phyloP scores from a whole-genome alignment of 1,140 invertebrate species.

The Orius laevigatus region DNA sequence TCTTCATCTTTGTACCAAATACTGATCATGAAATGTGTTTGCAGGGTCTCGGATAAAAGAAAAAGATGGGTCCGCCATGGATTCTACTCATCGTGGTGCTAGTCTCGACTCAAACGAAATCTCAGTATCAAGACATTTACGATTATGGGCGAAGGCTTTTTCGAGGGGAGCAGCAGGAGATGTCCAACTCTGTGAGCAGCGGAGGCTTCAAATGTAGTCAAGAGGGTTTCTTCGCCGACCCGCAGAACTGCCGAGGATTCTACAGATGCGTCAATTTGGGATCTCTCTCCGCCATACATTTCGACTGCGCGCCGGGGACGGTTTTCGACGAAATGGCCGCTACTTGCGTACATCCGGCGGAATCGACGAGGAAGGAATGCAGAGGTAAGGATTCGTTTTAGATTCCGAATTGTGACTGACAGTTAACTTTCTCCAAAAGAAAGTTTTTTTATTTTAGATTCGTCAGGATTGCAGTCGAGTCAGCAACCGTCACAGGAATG shows the following conservation, averaged over 20 bases:
- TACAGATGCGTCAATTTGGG: conserved; percentile 38
- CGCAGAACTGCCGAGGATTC: conserved; percentile 35
- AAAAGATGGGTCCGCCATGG: too few relatives aligned
- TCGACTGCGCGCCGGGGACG: conserved; percentile 50
- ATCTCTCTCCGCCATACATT: conserved; percentile 33
- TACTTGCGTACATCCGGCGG: conserved; percentile 46
- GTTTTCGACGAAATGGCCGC: conserved; percentile 48
- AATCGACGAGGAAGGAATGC: conserved; percentile 39
- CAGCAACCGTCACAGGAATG: not conserved
- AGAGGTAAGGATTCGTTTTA: not conserved
- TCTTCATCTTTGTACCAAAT: too few relatives aligned
- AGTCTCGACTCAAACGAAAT: too few relatives aligned
- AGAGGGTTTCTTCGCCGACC: conserved; percentile 39
- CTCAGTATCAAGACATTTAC: too few relatives aligned
- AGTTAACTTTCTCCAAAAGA: conserved; percentile 20
- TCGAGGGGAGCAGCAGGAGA: too few relatives aligned
- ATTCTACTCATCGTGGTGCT: too few relatives aligned
- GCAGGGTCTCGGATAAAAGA: too few relatives aligned
- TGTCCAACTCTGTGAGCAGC: not conserved
- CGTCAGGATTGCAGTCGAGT: not conserved
- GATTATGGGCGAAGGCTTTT: too few relatives aligned
- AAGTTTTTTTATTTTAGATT: conserved; percentile 19
- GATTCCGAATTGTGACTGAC: not conserved
- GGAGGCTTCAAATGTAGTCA: conserved; percentile 30
- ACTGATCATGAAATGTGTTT: too few relatives aligned